phyloP scores from a whole-genome alignment of 37 sponge, comb jelly and placozoan species.

The Cliona cf. orientalis region DNA sequence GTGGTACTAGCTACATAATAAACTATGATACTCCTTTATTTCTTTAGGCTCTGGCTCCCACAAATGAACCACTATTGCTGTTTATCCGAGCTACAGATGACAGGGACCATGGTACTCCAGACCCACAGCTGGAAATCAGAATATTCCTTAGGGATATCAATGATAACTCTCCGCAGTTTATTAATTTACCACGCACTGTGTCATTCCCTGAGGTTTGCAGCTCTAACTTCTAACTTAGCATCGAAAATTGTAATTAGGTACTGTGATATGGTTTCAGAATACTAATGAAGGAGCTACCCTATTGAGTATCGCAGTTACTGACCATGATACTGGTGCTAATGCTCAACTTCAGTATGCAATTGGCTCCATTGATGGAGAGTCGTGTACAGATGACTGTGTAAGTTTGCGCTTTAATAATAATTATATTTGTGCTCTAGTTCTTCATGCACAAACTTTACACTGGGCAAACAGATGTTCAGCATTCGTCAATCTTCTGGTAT shows the following conservation, averaged over 20 bases:
- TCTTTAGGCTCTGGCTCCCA: conserved; percentile 9
- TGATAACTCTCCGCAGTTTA: conserved; percentile 40
- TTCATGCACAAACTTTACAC: not conserved
- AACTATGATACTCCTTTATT: too few species aligned
- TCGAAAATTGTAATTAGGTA: too few species aligned
- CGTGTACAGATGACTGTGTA: not conserved
- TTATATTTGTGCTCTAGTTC: not conserved
- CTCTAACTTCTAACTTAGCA: too few species aligned
- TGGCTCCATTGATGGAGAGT: not conserved
- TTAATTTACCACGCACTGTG: conserved; percentile 12
- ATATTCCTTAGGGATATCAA: conserved; percentile 50
- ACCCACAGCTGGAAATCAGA: not conserved
- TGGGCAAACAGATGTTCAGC: not conserved
- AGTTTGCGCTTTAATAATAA: not conserved
- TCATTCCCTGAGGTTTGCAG: not conserved
- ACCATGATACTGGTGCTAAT: conserved; percentile 20
- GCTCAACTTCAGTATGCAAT: not conserved
- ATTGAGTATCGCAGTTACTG: conserved; percentile 20
- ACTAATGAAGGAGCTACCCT: not conserved
- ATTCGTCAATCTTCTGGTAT: not conserved
- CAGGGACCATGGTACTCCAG: not conserved
- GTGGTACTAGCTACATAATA: too few species aligned
- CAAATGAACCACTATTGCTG: not conserved
- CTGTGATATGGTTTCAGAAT: conserved; percentile 3
- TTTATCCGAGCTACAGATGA: conserved; percentile 14